phyloP scores from a whole-genome alignment of 2,888 invertebrate species.

The Aleiodes leptofemur region DNA sequence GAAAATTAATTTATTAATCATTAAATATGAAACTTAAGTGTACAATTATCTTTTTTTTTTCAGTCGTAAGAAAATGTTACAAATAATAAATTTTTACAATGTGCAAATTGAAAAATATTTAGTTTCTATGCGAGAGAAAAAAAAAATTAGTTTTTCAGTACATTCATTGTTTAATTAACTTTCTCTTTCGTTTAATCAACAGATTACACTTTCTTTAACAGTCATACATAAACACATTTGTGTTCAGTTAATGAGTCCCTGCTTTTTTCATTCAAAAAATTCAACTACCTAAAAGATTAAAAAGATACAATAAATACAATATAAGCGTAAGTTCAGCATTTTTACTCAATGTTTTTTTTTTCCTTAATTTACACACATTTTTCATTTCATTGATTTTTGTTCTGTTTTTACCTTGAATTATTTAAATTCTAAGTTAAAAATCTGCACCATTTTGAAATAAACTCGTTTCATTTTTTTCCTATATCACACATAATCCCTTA shows the following conservation, averaged over 20 bases:
- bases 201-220: slow-evolving; percentile 50
- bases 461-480: not conserved
- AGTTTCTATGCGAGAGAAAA: slow-evolving; percentile 40
- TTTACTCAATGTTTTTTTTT: not conserved
- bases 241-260: slow-evolving; percentile 41
- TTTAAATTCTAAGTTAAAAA: no score
- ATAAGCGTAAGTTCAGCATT: slow-evolving; percentile 17
- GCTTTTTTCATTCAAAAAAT: not conserved
- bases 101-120: slow-evolving; percentile 48
- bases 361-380: not conserved
- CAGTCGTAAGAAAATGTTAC: slow-evolving; percentile 47
- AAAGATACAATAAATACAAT: slow-evolving; percentile 12
- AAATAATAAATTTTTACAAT: slow-evolving; percentile 52
- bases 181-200: slow-evolving; percentile 42
- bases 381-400: not conserved
- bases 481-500: slow-evolving; percentile 49
- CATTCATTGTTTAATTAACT: not conserved
- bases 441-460: slow-evolving; percentile 1
- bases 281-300: not conserved
- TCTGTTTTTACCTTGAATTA: not conserved
- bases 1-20: not conserved
- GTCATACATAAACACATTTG: slow-evolving; percentile 53
- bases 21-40: slow-evolving; percentile 15
- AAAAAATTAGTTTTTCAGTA: not conserved
- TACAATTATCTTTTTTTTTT: slow-evolving; percentile 43